Conservation (phyloP, 2,113 vertebrate species). For the Heterocephalus glaber region DNA sequence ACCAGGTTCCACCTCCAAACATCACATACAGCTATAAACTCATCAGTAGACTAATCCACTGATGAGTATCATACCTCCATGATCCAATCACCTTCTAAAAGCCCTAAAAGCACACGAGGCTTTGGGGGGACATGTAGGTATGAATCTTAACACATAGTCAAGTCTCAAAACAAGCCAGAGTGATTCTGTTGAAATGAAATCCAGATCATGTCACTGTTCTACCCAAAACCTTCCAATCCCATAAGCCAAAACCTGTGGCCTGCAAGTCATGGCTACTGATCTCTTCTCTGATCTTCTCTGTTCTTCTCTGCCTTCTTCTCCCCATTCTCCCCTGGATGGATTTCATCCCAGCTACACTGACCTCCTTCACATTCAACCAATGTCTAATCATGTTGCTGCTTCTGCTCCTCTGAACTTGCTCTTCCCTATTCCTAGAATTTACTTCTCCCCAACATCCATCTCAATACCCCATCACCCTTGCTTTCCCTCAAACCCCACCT, state of each 20-base stretch:
- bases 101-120: no score
- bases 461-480: not conserved
- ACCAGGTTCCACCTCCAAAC: no score
- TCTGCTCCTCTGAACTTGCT: not conserved
- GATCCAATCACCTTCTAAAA: no score
- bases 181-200: not conserved
- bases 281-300: not conserved
- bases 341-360: not conserved
- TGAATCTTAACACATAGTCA: rapidly evolving
- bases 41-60: no score
- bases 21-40: no score
- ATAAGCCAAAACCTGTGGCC: not conserved
- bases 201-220: not conserved
- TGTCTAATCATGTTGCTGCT: not conserved
- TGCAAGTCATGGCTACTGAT: not conserved
- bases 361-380: no score
- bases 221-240: not conserved
- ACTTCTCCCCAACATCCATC: not conserved
- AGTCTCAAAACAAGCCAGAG: not conserved
- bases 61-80: no score
- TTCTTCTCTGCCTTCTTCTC: not conserved
- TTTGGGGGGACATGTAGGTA: no score
- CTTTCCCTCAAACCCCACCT: not conserved
- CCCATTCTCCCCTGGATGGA: not conserved
- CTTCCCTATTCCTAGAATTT: not conserved